Conservation (phyloP, 2,113 vertebrate genomes). For the Globicephala melas region DNA sequence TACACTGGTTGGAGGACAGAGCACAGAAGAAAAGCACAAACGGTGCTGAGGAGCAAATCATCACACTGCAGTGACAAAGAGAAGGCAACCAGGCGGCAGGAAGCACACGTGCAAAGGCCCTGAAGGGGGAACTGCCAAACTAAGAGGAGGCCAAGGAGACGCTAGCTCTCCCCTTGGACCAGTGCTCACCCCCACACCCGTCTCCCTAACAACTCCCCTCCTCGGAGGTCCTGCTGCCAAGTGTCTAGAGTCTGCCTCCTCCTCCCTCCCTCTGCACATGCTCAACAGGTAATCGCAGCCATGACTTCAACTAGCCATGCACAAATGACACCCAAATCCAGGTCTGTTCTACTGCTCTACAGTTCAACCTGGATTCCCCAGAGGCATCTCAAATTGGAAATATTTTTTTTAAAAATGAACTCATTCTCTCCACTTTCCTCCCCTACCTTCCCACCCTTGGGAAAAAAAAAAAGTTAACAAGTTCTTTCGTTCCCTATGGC, state of each 20-base stretch:
- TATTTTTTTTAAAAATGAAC: background rate
- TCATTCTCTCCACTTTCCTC: background rate
- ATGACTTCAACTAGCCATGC: background rate
- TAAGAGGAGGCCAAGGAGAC: background rate
- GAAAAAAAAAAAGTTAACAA: background rate
- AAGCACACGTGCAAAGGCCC: background rate
- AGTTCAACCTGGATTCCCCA: background rate
- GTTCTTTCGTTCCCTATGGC: background rate
- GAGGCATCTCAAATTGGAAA: background rate
- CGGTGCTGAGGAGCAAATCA: background rate
- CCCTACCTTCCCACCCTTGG: accelerated
- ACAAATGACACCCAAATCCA: background rate
- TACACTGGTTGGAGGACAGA: background rate
- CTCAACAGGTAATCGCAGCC: background rate
- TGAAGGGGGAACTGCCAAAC: background rate
- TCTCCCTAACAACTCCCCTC: background rate
- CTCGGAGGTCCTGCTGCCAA: background rate
- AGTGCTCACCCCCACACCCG: background rate
- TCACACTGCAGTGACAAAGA: background rate
- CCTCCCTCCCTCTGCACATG: background rate
- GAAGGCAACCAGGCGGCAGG: background rate
- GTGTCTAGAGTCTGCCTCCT: background rate
- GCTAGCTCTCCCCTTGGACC: background rate
- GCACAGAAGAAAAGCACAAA: background rate
- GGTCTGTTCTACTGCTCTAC: background rate